Evolutionary conservation across 1,140 invertebrate genomes (phyloP), one percentile per base, ranked within the genome.

Genomic region (Zaprionus lachaisei): DNA sequence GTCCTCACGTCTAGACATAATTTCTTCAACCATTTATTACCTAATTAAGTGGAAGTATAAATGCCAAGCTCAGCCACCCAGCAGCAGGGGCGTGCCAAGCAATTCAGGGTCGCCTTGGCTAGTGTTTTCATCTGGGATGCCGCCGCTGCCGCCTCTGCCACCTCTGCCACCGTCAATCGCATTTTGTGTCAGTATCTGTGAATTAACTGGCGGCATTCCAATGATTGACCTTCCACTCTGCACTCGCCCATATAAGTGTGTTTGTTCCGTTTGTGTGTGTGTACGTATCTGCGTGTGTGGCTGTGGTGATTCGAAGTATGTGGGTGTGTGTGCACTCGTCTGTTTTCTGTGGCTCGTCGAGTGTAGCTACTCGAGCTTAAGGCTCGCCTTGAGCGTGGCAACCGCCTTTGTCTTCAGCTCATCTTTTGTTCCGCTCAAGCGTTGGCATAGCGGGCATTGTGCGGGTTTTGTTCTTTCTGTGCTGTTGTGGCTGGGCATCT

Each of bases 1-100:
- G 81, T 83, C 77, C 83, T 92, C 91, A 92, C 91, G 91, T 92
- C 91, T 92, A 92, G 91, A 92, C 91, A 92, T 92, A 92, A 92
- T 92, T 92, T 92, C 91, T 86, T 92, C 91, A 92, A 92, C 92
- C 91, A 92, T 92, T 92, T 92, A 92, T 92, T 92, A 92, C 91
- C 89, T 91, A 92, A 92, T 92, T 92, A 92, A 91, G 91, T 92
- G 91, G 91, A 92, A 92, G 80, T 85, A 90, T 90, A 90, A 90
- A 86, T 91, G 89, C 83, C 81, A 70, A 83, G 77, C 83, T 91
- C 87, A 86, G 83, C 87, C 80, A 80, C 82, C 82, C 72, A 81
- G 31, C 38, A 31, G 24, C 51, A 55, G 54, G 71, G 89, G 73
- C 74, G 79, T 86, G 82, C 54, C 61, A 31, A 57, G 62, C 60